phyloP scores from a whole-genome alignment of 2,113 vertebrate genomes.

The Labeo rohita region DNA sequence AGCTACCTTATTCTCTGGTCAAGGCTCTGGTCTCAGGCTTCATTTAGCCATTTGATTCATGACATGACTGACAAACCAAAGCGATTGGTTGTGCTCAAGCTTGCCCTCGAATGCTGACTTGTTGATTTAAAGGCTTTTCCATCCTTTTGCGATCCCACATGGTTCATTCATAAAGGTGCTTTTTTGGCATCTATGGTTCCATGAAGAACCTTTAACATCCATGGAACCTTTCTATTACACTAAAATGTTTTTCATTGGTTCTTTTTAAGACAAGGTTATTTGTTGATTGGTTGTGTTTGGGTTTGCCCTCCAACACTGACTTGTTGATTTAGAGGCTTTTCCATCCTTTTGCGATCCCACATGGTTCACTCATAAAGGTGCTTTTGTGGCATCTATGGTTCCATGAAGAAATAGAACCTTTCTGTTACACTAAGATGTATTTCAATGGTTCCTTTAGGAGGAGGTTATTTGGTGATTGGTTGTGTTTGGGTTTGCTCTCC shows the following conservation, averaged over 20 bases:
- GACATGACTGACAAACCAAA: slow-evolving; percentile 52
- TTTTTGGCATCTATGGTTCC: not conserved
- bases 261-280: too few relatives aligned
- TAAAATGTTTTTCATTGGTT: too few relatives aligned
- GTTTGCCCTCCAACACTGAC: too few relatives aligned
- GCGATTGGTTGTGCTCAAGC: slow-evolving; percentile 47
- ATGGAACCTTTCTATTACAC: not conserved
- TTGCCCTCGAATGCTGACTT: slow-evolving; percentile 62
- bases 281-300: too few relatives aligned
- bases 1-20: slow-evolving; percentile 57
- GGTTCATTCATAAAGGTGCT: not conserved
- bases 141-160: slow-evolving; percentile 23
- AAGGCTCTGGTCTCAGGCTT: slow-evolving; percentile 61
- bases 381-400: not conserved
- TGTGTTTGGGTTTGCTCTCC: too few relatives aligned
- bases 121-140: slow-evolving; percentile 58
- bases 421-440: too few relatives aligned
- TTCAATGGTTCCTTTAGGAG: too few relatives aligned
- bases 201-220: not conserved
- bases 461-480: too few relatives aligned
- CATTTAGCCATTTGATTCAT: slow-evolving; percentile 67
- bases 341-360: slow-evolving; percentile 40
- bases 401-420: not conserved
- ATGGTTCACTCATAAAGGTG: not conserved
- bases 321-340: slow-evolving; percentile 54